These are phyloP conservation scores for Ginglymostoma cirratum DNA, from an alignment of 2,113 vertebrate genomes.

Conservation along the genomic window DNA sequence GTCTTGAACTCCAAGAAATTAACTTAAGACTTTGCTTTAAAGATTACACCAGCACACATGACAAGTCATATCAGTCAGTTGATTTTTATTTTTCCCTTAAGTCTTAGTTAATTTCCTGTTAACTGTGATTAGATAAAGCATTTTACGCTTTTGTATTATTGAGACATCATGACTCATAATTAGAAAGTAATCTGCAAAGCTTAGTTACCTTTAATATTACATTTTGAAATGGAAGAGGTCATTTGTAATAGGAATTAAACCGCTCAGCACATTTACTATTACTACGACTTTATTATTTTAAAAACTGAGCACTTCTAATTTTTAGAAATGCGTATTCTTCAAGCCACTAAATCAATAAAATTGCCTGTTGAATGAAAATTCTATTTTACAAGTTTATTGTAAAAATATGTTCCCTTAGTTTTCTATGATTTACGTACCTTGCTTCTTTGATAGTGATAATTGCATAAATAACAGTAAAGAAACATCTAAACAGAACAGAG, in stretches of 20 bases:
- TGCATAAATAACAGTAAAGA: background rate
- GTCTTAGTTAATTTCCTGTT: background rate
- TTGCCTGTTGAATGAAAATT: background rate
- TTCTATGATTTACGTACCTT: background rate
- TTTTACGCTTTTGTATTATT: background rate
- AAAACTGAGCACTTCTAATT: background rate
- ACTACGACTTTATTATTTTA: background rate
- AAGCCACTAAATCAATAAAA: background rate
- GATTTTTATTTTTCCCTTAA: background rate
- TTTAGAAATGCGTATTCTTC: background rate
- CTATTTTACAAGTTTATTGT: background rate
- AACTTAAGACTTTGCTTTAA: slow-evolving; percentile 58
- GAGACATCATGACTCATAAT: background rate
- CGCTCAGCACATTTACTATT: background rate
- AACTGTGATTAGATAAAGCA: background rate
- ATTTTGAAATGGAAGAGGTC: slow-evolving; percentile 7
- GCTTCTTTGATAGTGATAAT: background rate
- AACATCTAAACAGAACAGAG: background rate
- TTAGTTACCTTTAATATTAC: background rate
- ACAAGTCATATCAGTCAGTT: background rate
- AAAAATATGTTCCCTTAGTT: background rate
- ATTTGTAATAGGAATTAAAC: background rate
- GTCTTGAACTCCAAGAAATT: slow-evolving; percentile 67
- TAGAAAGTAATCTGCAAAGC: background rate
- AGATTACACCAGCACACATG: slow-evolving; percentile 52